Evolutionary conservation across 2,113 vertebrate genomes (phyloP).

Genomic region (Mirounga angustirostris): DNA sequence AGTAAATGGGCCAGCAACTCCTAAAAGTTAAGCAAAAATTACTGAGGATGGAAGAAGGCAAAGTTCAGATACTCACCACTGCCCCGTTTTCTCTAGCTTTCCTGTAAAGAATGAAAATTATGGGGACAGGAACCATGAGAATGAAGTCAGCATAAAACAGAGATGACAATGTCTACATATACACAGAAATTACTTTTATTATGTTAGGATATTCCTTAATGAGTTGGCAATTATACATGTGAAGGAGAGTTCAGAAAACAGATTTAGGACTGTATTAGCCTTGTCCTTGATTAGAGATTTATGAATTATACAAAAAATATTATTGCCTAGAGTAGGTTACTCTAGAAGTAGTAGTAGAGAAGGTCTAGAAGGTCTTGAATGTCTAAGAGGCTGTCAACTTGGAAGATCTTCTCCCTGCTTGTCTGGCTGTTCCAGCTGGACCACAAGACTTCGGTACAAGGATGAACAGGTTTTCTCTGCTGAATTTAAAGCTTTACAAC

Average conservation of each 20-base stretch:
- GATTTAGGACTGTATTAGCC: background rate
- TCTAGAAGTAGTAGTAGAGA: background rate
- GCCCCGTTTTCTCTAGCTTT: background rate
- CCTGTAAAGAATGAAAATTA: background rate
- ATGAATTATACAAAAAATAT: background rate
- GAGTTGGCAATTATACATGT: background rate
- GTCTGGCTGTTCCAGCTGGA: background rate
- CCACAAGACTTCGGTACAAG: background rate
- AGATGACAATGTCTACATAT: background rate
- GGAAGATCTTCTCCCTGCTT: background rate
- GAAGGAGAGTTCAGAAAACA: conserved; percentile 19
- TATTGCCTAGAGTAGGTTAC: background rate
- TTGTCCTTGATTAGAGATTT: conserved; percentile 24
- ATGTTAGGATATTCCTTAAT: conserved; percentile 34
- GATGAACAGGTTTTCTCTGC: background rate
- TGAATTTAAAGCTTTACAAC: conserved; percentile 89
- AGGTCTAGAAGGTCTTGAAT: background rate
- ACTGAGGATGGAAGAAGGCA: background rate
- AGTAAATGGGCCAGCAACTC: background rate
- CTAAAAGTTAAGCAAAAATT: background rate
- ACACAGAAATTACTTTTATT: conserved; percentile 69
- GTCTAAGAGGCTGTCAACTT: background rate
- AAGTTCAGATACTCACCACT: background rate
- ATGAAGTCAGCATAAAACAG: background rate
- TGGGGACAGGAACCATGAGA: background rate